Evolutionary conservation across 2,113 vertebrate species (phyloP).

Genomic region (Silurus meridionalis): DNA sequence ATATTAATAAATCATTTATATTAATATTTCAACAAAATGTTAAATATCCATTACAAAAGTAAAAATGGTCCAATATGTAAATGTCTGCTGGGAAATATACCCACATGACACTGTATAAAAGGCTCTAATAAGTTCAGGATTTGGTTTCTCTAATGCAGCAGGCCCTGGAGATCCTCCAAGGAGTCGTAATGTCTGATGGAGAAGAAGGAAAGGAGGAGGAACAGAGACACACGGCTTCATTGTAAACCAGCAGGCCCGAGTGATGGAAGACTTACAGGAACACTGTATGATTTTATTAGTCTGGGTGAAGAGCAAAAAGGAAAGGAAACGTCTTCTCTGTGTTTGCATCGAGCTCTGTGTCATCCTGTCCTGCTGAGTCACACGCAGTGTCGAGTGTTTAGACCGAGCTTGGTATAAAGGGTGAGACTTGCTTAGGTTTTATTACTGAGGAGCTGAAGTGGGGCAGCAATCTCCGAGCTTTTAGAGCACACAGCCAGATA

Average conservation of each 20-base stretch:
- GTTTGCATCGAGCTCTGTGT: not conserved
- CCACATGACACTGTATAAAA: not conserved
- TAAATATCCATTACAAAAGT: not conserved
- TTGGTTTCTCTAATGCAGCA: not conserved
- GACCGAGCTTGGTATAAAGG: not conserved
- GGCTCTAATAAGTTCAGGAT: not conserved
- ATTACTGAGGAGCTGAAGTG: not conserved
- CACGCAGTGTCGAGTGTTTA: not conserved
- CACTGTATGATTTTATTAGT: not conserved
- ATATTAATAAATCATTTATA: no score
- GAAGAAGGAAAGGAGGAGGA: not conserved
- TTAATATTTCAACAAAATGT: not conserved
- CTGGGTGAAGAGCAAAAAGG: not conserved
- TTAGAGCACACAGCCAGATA: not conserved
- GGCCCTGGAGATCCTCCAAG: not conserved
- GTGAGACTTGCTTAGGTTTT: not conserved
- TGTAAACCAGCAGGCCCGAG: not conserved
- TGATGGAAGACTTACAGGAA: slow-evolving; percentile 31
- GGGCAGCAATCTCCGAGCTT: not conserved
- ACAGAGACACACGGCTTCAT: not conserved
- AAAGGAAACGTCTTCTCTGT: not conserved
- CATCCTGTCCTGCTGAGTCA: not conserved
- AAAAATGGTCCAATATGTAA: not conserved
- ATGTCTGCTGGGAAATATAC: not conserved
- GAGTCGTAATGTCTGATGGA: slow-evolving; percentile 12